These are phyloP conservation scores for Acanthurus tractus DNA, from an alignment of 2,797 vertebrate genomes.

Conservation along the genomic window DNA sequence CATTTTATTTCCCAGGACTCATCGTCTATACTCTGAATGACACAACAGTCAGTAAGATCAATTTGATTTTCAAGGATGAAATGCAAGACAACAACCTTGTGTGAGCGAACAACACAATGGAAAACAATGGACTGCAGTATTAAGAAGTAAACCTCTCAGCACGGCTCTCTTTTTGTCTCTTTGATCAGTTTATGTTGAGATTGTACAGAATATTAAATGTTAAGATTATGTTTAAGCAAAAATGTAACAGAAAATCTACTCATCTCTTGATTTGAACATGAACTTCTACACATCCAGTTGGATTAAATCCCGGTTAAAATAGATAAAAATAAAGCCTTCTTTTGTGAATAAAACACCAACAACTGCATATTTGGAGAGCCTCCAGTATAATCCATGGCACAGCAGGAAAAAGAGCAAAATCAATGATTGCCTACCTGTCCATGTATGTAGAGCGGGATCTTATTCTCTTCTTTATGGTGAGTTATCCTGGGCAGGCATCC, in stretches of 20 bases:
- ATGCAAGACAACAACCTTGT: neutral
- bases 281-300: neutral
- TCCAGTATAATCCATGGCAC: conserved; percentile 10
- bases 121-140: neutral
- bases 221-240: neutral
- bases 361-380: neutral
- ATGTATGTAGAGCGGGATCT: conserved; percentile 48
- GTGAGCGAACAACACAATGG: neutral
- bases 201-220: neutral
- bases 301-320: neutral
- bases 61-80: neutral
- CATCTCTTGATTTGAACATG: neutral
- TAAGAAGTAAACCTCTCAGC: neutral
- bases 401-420: neutral
- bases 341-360: neutral
- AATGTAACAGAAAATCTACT: neutral
- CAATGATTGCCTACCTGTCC: conserved; percentile 77
- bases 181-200: neutral
- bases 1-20: neutral
- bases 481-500: conserved; percentile 66
- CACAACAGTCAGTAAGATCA: neutral
- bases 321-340: neutral
- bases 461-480: conserved; percentile 43
- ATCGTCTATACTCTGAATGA: neutral
- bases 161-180: neutral